Base-by-base conservation (phyloP, 2,888 invertebrate genomes). In the Diarsia mendica region DNA sequence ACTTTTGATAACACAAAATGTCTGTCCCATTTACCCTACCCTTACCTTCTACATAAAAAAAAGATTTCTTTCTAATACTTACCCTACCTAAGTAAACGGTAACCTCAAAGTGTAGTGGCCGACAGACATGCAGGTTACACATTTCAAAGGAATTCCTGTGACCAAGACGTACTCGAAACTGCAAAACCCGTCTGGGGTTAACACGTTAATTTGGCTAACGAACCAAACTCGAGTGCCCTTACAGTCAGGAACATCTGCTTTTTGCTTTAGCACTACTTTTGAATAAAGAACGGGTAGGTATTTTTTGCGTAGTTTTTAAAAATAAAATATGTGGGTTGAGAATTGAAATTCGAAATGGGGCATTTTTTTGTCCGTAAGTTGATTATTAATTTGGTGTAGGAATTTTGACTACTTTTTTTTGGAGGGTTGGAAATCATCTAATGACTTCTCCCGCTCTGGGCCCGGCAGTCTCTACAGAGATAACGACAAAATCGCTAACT, bases 121-220 rank as follows among this genome's bases (percentile, higher is more conserved):
- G 66, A 55, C 78, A 79, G 68, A 69, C 79, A 80, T 85, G 77
- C 79, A 85, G 72, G 77, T 76, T 79, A 79, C 82, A 85, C 76
- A 84, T 89, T 86, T 88, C 87, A 89, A 90, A 89, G 87, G 82
- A 73, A 86, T 90, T 87, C 87, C 85, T 87, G 85, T 89, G 90
- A 90, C 83, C 87, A 86, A 90, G 88, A 86, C 85, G 76, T 72
- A 84, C 90, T 90, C 80, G 66, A 88, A 89, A 84, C 87, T 86
- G 89, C 86, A 88, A 88, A 89, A 89, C 88, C 86, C 82, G 86
- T 87, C 80, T 80, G 83, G 63, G 87, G 90, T 86, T 92, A 92
- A 94, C 93, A 91, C 93, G 94, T 93, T 95, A 95, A 95, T 95
- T 94, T 94, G 88, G 92, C 90, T 94, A 95, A 95, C 95, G 94